phyloP scores from a whole-genome alignment of 2,888 invertebrate species.

The Blastobasis adustella region DNA sequence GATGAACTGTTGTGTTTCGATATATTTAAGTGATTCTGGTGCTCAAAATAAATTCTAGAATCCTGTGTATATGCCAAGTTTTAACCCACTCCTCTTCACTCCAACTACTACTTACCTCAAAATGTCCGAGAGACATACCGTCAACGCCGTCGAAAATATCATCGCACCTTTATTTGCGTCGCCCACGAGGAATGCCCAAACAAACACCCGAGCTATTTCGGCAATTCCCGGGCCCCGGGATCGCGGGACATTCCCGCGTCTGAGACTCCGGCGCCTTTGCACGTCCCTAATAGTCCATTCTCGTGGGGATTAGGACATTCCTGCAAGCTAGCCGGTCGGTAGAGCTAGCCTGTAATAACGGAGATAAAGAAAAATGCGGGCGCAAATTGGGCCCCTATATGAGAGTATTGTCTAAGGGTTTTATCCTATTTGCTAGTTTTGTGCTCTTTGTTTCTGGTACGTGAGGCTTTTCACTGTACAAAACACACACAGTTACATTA shows the following conservation, averaged over 20 bases:
- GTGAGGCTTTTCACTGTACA: no score
- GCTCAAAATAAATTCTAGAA: no score
- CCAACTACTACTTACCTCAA: no score
- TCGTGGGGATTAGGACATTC: slow-evolving; percentile 27
- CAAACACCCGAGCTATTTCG: slow-evolving; percentile 39
- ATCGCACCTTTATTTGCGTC: slow-evolving; percentile 38
- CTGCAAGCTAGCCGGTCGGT: slow-evolving; percentile 4
- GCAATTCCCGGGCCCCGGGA: slow-evolving; percentile 27
- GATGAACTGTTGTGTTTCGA: no score
- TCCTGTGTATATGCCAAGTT: no score
- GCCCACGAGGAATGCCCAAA: slow-evolving; percentile 40
- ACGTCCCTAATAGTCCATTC: slow-evolving; percentile 35
- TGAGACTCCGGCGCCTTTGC: slow-evolving; percentile 12
- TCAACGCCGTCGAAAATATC: slow-evolving; percentile 26
- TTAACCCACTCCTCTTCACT: no score
- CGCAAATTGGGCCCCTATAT: no score
- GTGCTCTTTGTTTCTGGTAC: no score
- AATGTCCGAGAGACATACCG: slow-evolving; percentile 1
- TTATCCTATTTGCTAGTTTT: no score
- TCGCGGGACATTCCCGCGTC: slow-evolving; percentile 16
- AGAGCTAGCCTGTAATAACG: not conserved
- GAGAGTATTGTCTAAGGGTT: no score
- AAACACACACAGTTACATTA: no score
- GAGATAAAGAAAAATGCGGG: not conserved
- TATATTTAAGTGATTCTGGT: no score